Base-by-base conservation (phyloP, 2,113 vertebrate genomes). In the Sminthopsis crassicaudata region DNA sequence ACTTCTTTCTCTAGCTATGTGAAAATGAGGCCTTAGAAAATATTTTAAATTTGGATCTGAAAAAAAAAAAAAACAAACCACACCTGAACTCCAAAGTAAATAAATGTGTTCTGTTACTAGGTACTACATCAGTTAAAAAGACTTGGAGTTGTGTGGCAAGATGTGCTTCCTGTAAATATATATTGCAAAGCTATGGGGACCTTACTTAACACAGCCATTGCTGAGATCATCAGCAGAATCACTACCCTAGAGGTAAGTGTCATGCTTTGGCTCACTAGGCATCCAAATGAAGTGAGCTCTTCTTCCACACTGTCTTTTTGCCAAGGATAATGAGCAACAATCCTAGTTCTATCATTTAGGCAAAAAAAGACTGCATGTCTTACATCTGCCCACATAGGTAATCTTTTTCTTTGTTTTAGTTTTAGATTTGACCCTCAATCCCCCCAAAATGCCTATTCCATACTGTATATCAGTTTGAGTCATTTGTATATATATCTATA, bases 181-280 rank as follows among this genome's bases (percentile, higher is more conserved):
- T 99, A 99, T 95, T 99, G 99, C 98, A 99, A 99, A 98, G 99
- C 99, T 1, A 99, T 99, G 99, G 99, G 99, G 22, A 99, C 99
- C 48, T 94, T 99, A 0, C 99, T 99, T 90, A 99, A 99, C 98
- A 99, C 99, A 0, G 99, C 99, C 19, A 98, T 99, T 92, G 42
- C 98, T 0, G 99, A 99, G 97, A 97, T 99, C 46, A 99, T 99
- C 46, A 84, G 97, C 94, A 99, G 99, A 98, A 99, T 99, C 92
- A 98, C 99, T 96, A 98, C 98, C 94, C 98, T 99, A 1, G 99
- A 99, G 99, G 99, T 99, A 98, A 97, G 96, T 27, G 24, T 12
- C 0, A 0, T 89, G 26, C 0, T 57, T 4, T 53, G 0, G 36
- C 51, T 93, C 26, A 12, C 42, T 27, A 94, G 54, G 89, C 46